A percentile compares a stretch with the other conserved stretches of the same genome.
Conservation (phyloP, 2,113 vertebrate species). For the Sturnira hondurensis region DNA sequence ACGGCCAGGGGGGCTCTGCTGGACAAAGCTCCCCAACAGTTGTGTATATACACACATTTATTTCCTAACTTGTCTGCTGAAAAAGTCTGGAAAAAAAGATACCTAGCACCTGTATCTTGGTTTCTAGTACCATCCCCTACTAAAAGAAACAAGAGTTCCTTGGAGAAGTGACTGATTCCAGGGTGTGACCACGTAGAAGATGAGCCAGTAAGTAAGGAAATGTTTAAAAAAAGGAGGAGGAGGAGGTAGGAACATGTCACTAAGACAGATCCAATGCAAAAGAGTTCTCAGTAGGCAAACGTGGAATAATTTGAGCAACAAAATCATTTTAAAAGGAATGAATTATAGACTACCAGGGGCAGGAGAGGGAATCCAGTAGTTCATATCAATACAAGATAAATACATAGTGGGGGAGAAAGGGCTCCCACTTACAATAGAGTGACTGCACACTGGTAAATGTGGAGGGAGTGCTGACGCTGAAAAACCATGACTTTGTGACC, state of each 20-base stretch:
- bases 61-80: neutral
- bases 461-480: neutral
- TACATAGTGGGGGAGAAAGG: neutral
- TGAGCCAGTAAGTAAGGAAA: neutral
- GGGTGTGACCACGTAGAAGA: neutral
- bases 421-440: neutral
- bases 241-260: neutral
- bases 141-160: neutral
- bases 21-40: too few species aligned
- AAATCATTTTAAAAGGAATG: neutral
- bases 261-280: neutral
- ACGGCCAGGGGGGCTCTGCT: too few species aligned
- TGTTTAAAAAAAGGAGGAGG: neutral
- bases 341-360: neutral
- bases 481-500: neutral
- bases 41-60: neutral
- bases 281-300: neutral
- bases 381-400: neutral
- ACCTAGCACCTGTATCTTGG: neutral
- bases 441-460: neutral
- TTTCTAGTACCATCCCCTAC: neutral
- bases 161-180: neutral
- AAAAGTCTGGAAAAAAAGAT: neutral
- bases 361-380: neutral
- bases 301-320: neutral